Evolutionary conservation across 2,113 vertebrate species (phyloP).

Genomic region (Oncorhynchus gorbuscha): DNA sequence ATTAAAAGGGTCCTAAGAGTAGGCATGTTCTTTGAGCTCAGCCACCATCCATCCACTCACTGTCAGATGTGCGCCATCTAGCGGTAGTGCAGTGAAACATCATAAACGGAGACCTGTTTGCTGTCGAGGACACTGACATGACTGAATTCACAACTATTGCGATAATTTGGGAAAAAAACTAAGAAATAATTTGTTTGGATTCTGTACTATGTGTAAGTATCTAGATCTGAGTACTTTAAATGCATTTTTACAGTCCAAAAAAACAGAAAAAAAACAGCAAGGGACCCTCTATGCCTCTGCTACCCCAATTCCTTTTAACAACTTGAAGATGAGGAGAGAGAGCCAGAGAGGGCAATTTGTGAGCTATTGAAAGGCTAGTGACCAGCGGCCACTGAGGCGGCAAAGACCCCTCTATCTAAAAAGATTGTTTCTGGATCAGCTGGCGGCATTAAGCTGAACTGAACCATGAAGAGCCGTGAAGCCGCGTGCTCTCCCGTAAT

Average conservation of each 20-base stretch:
- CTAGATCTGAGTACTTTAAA: too few relatives aligned
- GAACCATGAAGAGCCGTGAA: conserved; percentile 67
- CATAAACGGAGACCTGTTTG: neutral
- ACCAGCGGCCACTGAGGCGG: conserved; percentile 52
- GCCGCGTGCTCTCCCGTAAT: conserved; percentile 52
- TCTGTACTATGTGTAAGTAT: too few relatives aligned
- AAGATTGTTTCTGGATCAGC: conserved; percentile 71
- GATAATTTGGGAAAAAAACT: too few relatives aligned
- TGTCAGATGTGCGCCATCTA: conserved; percentile 57
- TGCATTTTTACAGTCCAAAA: too few relatives aligned
- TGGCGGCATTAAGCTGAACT: conserved; percentile 56
- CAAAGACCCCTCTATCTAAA: conserved; percentile 62
- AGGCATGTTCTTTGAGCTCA: too few relatives aligned
- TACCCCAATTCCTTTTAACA: too few relatives aligned
- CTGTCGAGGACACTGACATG: too few relatives aligned
- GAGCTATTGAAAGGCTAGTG: conserved; percentile 54
- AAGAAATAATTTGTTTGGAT: neutral
- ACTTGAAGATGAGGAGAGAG: neutral
- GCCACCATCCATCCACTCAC: too few relatives aligned
- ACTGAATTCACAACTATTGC: too few relatives aligned
- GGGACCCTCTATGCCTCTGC: too few relatives aligned
- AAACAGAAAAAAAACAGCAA: too few relatives aligned
- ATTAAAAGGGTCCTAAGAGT: neutral
- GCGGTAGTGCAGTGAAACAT: conserved; percentile 15
- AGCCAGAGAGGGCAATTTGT: conserved; percentile 55